Conservation (phyloP, 64 coral and sea anemone genomes). For the Stichodactyla mertensii region DNA sequence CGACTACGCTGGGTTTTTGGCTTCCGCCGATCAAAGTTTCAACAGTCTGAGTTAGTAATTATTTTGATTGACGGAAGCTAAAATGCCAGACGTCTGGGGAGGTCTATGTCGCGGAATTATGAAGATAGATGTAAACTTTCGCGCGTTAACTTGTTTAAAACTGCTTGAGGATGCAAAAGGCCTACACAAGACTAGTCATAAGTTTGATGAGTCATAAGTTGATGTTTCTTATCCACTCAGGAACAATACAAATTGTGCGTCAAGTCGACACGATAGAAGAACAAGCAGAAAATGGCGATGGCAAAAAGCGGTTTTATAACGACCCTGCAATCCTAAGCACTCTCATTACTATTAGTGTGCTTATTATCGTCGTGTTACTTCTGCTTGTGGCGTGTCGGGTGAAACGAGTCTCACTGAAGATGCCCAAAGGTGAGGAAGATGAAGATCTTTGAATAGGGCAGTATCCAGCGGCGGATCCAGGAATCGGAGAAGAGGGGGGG, state of each 20-base stretch:
- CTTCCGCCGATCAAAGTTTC: no score
- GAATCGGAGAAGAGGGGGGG: no score
- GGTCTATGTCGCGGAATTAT: no score
- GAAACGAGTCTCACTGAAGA: constrained; percentile 21
- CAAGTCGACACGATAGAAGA: constrained; percentile 34
- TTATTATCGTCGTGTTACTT: constrained; percentile 49
- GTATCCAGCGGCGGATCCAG: background rate
- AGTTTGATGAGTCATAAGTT: no score
- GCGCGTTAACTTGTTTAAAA: no score
- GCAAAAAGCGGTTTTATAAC: constrained; percentile 21
- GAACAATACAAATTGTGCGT: background rate
- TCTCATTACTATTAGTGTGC: constrained; percentile 30
- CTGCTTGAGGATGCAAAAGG: no score
- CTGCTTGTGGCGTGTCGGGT: constrained; percentile 41
- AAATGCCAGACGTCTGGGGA: no score
- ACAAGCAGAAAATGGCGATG: background rate
- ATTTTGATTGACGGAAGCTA: no score
- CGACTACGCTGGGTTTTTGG: no score
- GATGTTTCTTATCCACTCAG: background rate
- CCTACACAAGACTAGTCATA: no score
- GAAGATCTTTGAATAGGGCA: background rate
- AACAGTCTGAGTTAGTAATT: no score
- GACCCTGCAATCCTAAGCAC: constrained; percentile 42
- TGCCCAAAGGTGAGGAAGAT: constrained; percentile 14
- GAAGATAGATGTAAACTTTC: no score